A percentile compares a stretch with the other conserved stretches of the same genome.
phyloP scores from a whole-genome alignment of 2,888 invertebrate species.

The Erebia aethiops region DNA sequence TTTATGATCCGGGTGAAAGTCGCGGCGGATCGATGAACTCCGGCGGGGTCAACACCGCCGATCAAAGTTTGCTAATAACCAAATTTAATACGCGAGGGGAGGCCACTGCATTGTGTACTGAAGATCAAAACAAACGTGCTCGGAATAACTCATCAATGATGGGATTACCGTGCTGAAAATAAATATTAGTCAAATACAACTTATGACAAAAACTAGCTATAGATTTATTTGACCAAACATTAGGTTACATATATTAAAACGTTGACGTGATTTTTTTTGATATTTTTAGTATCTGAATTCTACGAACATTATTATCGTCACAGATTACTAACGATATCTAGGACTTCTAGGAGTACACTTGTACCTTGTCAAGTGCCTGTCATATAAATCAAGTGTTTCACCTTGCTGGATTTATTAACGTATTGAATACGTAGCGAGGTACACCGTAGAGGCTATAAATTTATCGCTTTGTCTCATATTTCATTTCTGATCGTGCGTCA shows the following conservation, averaged over 20 bases:
- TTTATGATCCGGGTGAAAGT: constrained; percentile 83
- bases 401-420: constrained; percentile 37
- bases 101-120: constrained; percentile 58
- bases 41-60: constrained; percentile 71
- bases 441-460: constrained; percentile 37
- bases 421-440: constrained; percentile 20
- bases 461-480: constrained; percentile 37
- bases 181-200: not conserved
- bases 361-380: constrained; percentile 25
- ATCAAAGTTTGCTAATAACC: constrained; percentile 82
- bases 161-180: constrained; percentile 9
- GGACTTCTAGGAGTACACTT: not conserved
- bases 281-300: not conserved
- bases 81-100: constrained; percentile 73
- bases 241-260: not conserved
- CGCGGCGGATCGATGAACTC: constrained; percentile 78
- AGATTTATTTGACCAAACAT: not conserved
- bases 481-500: constrained; percentile 37
- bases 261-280: not conserved
- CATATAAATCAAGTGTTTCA: constrained; percentile 37
- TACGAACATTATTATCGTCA: not conserved
- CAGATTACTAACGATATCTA: constrained; percentile 11
- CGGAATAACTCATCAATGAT: constrained; percentile 27
- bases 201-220: not conserved
- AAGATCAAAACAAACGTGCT: constrained; percentile 41